phyloP scores from a whole-genome alignment of 2,797 vertebrate genomes.

The Apogon hyalosoma region DNA sequence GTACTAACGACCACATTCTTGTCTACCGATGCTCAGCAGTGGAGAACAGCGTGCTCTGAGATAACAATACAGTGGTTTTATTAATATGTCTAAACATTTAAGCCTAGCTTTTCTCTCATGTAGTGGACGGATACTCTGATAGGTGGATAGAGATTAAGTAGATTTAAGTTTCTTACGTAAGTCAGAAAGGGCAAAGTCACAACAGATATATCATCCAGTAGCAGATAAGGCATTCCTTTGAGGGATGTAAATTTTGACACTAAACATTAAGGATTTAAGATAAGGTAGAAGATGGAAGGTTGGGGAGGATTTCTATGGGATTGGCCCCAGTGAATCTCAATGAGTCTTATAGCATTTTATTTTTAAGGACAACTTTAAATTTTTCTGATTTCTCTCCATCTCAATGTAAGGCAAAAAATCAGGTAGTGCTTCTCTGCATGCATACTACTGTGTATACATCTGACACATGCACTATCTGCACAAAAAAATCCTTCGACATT shows the following conservation, averaged over 20 bases:
- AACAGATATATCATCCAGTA: slow-evolving; percentile 60
- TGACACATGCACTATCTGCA: slow-evolving; percentile 78
- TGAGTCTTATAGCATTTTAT: slow-evolving; percentile 48
- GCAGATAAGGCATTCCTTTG: slow-evolving; percentile 78
- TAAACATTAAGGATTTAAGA: slow-evolving; percentile 28
- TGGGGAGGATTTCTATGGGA: slow-evolving; percentile 10
- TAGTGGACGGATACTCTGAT: slow-evolving; percentile 50
- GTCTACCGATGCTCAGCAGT: slow-evolving; percentile 34
- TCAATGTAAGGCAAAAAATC: slow-evolving; percentile 81
- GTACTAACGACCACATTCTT: slow-evolving; percentile 22
- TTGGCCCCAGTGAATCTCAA: slow-evolving; percentile 45
- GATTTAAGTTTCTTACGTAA: slow-evolving; percentile 39
- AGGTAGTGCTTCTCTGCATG: slow-evolving; percentile 78
- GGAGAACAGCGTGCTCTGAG: slow-evolving; percentile 35
- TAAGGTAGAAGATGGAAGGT: slow-evolving; percentile 12
- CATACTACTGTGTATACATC: slow-evolving; percentile 80
- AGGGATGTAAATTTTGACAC: slow-evolving; percentile 57
- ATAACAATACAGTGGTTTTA: slow-evolving; percentile 31
- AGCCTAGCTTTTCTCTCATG: slow-evolving; percentile 24
- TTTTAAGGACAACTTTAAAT: slow-evolving; percentile 44
- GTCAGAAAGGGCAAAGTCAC: slow-evolving; percentile 57
- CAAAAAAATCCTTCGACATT: slow-evolving; percentile 65
- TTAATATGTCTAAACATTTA: slow-evolving; percentile 19
- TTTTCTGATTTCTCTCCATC: slow-evolving; percentile 48
- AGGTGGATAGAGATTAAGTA: slow-evolving; percentile 42